Base-by-base conservation (phyloP, 92 coral and sea anemone species). In the Parazoanthus darwini region DNA sequence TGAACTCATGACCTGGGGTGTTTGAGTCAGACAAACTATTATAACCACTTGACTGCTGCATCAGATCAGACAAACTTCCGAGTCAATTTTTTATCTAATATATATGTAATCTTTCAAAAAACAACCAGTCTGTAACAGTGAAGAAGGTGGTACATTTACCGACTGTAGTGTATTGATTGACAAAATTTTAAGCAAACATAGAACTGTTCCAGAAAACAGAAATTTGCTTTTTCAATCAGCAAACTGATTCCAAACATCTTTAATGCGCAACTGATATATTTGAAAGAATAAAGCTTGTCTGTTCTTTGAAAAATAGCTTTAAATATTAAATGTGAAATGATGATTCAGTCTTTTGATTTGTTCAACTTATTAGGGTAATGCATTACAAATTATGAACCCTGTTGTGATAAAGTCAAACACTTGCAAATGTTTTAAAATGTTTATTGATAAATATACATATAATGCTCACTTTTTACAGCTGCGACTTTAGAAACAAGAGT, bases 391-490 rank as follows among this genome's bases (percentile, higher is more conserved):
- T 58, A 79, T 51, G 43, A 79, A 50, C 83, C 83, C 83, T 79
- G 70, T 54, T 3, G 83, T 79, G 42, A 79, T 29, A 79, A 79
- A 51, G 83, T 54, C 56, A 59, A 37, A 38, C 50, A 81, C 51
- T 76, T 38, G 80, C 66, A 44, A 70, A 71, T 46, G 25, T 84
- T 37, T 72, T 33, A 43, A 84, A 84, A 84, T 84, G 78, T 84
- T 84, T 84, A 84, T 84, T 74, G 6, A 84, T 42, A 84, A 84
- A 73, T 84, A 48, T 36, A n/a, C 71, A 67, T 29, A 83, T 74
- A 83, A 84, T 71, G 58, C 37, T 33, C 78, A 70, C n/a, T 84
- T 84, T 76, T 35, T 46, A 70, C 78, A 84, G 87, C 79, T 70
- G 65, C 29, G 9, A n/a, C 65, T 71, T 50, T 74, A 70, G 26